phyloP scores from a whole-genome alignment of 2,888 invertebrate species.

The Hermodice carunculata region DNA sequence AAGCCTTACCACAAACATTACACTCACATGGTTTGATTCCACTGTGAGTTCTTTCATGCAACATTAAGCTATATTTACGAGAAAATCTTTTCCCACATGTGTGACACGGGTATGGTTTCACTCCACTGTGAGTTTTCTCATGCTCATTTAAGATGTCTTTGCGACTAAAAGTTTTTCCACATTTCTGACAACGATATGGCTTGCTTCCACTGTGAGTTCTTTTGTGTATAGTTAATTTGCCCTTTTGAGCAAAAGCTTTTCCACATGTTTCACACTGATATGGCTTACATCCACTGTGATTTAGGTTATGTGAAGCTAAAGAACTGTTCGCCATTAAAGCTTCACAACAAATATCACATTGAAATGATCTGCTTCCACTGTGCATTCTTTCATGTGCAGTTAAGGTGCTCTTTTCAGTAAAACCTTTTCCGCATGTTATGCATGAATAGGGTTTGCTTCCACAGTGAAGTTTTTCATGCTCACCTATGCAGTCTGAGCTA shows the following conservation, averaged over 20 bases:
- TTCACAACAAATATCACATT: not conserved
- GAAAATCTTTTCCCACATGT: no score
- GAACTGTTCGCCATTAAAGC: not conserved
- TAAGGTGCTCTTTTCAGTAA: no score
- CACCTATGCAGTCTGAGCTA: no score
- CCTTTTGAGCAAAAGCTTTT: not conserved
- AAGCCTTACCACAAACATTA: no score
- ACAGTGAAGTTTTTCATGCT: no score
- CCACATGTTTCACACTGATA: not conserved
- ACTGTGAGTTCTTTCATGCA: no score
- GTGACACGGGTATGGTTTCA: no score
- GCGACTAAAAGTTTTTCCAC: not conserved
- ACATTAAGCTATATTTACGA: no score
- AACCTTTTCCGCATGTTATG: no score
- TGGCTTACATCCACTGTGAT: not conserved
- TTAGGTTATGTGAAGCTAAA: not conserved
- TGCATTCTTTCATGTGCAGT: no score
- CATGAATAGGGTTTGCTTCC: no score
- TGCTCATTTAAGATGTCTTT: not conserved
- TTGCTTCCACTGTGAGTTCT: not conserved
- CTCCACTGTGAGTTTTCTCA: not conserved
- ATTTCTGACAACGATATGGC: not conserved
- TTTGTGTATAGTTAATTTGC: not conserved
- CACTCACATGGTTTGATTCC: no score
- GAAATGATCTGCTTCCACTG: not conserved